Evolutionary conservation across 2,113 vertebrate genomes (phyloP), one percentile per base, ranked within the genome.

Genomic region (Ciconia boyciana): DNA sequence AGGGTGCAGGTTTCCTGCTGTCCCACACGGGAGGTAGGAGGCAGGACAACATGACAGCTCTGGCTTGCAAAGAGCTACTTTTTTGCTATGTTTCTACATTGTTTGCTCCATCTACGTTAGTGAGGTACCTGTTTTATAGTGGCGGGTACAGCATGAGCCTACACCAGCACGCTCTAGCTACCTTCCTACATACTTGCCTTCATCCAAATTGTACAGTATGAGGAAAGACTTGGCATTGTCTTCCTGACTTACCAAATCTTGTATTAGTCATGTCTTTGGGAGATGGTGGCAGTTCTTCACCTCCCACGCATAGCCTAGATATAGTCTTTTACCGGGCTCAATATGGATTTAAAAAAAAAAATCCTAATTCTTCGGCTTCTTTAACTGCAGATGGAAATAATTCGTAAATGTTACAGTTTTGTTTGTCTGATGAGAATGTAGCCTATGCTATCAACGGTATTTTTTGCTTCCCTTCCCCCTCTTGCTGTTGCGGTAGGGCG

Each of bases 201-300:
- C 75, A 80, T 96, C 90, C 74, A 82, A 77, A 75, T 93, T 76
- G 89, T 93, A 70, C 71, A 57, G 76, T 75, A 79, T 95, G 93
- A 95, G 77, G 93, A 94, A 96, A 93, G 93, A 96, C 58, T 94
- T 96, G 65, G 93, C 95, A 96, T 96, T 96, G 96, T 94, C 91
- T 96, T 97, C 75, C 93, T 90, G 90, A 88, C 90, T 97, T 96
- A 94, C 92, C 94, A 96, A 95, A 96, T 87, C 91, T 94, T 62
- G 57, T 78, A 92, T 97, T 96, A 97, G 93, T 95, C 87, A 96
- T 94, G 89, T 96, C 94, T 95, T 96, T 82, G 80, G 71, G 94
- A 97, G 96, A 97, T 96, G 94, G 95, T 96, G 93, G 93, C 91
- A 92, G 94, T 93, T 97, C 94, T 91, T 93, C 76, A 86, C 92